Percentiles rank a stretch among this genome's conserved stretches.
These are phyloP conservation scores for Dendrolimus houi DNA, from an alignment of 2,888 invertebrate genomes.

Conservation along the genomic window DNA sequence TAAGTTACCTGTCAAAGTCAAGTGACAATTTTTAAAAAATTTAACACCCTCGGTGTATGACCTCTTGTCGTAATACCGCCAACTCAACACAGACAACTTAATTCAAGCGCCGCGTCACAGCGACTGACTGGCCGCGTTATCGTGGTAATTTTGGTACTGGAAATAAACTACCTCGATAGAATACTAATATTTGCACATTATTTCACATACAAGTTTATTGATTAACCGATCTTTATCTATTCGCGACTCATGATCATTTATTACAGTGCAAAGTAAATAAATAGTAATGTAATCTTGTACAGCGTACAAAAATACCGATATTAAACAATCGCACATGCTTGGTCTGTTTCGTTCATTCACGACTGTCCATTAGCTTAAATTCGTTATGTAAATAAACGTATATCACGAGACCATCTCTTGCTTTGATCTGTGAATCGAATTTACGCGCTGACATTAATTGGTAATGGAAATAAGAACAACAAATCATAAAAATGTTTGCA, in stretches of 20 bases:
- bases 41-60: not conserved
- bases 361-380: constrained; percentile 17
- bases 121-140: constrained; percentile 29
- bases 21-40: constrained; percentile 20
- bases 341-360: constrained; percentile 15
- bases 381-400: constrained; percentile 17
- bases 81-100: constrained; percentile 27
- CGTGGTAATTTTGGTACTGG: constrained; percentile 20
- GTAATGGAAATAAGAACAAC: constrained; percentile 13
- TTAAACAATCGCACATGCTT: constrained; percentile 5
- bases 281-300: constrained; percentile 2
- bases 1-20: constrained; percentile 61
- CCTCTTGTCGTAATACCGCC: constrained; percentile 15
- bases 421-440: constrained; percentile 20
- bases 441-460: constrained; percentile 11
- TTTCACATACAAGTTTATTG: constrained; percentile 12
- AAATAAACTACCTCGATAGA: constrained; percentile 29
- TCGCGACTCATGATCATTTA: constrained; percentile 2
- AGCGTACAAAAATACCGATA: constrained; percentile 1
- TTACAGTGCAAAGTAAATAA: constrained; percentile 1
- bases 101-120: constrained; percentile 28
- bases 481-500: constrained; percentile 6
- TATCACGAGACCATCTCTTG: constrained; percentile 16
- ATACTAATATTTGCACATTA: constrained; percentile 22
- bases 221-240: constrained; percentile 6